A percentile compares a stretch with the other conserved stretches of the same genome.
These are phyloP conservation scores for Dicrurus megarhynchus DNA, from an alignment of 2,113 vertebrate species.

Conservation along the genomic window DNA sequence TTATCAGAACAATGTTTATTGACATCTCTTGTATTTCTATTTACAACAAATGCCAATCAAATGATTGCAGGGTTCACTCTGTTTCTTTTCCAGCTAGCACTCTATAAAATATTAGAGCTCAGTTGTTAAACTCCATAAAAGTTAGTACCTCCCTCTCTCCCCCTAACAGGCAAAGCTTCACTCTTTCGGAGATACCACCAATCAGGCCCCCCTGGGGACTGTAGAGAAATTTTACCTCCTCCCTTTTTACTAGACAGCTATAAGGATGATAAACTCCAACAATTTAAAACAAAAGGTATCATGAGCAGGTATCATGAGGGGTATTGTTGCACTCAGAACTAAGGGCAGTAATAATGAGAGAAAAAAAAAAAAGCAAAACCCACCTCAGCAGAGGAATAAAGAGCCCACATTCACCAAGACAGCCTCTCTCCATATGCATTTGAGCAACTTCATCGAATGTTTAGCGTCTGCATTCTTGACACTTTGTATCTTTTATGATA, in stretches of 20 bases:
- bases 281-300: not conserved
- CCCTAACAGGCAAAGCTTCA: not conserved
- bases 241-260: not conserved
- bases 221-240: not conserved
- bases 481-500: not conserved
- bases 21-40: not conserved
- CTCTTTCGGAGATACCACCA: not conserved
- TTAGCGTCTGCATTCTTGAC: not conserved
- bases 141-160: not conserved
- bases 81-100: not conserved
- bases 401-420: not conserved
- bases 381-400: not conserved
- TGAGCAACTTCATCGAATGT: accelerated
- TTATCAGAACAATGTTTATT: not conserved
- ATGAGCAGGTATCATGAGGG: not conserved
- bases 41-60: not conserved
- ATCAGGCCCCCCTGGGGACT: not conserved
- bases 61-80: not conserved
- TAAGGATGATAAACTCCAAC: not conserved
- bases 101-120: not conserved
- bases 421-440: no score
- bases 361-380: not conserved
- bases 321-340: not conserved
- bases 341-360: not conserved
- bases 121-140: not conserved